Evolutionary conservation across 2,113 vertebrate species (phyloP).

Genomic region (Malaclemys terrapin): DNA sequence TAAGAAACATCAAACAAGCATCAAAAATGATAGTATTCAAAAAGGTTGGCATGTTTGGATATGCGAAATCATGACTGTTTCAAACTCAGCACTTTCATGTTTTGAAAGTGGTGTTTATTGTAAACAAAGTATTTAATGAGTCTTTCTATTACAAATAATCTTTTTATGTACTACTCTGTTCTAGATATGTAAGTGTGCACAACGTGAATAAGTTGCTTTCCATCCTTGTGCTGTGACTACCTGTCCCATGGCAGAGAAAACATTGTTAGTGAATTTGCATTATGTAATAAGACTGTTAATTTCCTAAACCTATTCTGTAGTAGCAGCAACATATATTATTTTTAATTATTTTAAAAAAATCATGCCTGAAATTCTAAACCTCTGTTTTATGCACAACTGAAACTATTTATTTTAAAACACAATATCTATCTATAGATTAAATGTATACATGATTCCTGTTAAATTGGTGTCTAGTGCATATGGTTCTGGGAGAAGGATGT

Average conservation of each 20-base stretch:
- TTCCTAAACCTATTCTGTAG: neutral
- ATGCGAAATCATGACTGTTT: neutral
- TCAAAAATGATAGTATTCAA: neutral
- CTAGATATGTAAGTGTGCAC: neutral
- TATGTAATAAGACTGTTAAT: neutral
- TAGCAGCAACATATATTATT: neutral
- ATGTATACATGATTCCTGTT: neutral
- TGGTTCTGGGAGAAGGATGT: neutral
- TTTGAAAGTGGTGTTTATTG: neutral
- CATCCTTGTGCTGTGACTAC: neutral
- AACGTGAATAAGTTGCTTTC: neutral
- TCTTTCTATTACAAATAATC: neutral
- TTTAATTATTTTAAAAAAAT: slow-evolving; percentile 3
- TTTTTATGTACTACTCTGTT: neutral
- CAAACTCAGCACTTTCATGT: neutral
- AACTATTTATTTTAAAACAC: neutral
- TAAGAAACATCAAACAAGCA: rapidly evolving
- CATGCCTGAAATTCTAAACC: neutral
- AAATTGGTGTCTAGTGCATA: neutral
- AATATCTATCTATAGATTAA: neutral
- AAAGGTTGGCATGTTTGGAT: neutral
- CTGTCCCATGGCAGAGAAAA: neutral
- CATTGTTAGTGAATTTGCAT: neutral
- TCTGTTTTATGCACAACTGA: rapidly evolving
- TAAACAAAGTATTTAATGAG: neutral